Conservation (phyloP, 1,140 invertebrate genomes). For the Drosophila simulans region DNA sequence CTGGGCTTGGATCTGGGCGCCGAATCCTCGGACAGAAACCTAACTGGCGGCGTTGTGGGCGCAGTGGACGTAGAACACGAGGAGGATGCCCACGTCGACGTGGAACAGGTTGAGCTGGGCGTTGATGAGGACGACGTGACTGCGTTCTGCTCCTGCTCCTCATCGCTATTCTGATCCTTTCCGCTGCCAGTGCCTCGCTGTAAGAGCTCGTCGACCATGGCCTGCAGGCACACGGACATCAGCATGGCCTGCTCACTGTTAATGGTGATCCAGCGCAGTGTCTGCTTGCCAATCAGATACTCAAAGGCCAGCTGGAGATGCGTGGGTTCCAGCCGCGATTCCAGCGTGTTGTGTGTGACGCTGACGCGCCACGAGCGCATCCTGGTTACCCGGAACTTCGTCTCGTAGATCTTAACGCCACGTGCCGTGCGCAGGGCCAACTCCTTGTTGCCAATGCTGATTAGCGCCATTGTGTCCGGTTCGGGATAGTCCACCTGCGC, state of each 20-base stretch:
- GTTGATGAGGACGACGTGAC: conserved; percentile 61
- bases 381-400: conserved; percentile 95
- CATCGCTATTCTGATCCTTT: conserved; percentile 52
- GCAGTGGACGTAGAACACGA: conserved; percentile 82
- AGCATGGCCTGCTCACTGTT: conserved; percentile 95
- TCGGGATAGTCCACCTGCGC: conserved; percentile 89
- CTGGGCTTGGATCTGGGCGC: conserved; percentile 75
- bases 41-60: conserved; percentile 70
- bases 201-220: conserved; percentile 97
- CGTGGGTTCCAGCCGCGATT: conserved; percentile 61
- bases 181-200: conserved; percentile 86
- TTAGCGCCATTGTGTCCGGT: conserved; percentile 87
- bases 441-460: conserved; percentile 92
- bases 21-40: conserved; percentile 79
- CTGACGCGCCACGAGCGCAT: conserved; percentile 99
- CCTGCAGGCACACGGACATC: conserved; percentile 97
- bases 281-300: conserved; percentile 96
- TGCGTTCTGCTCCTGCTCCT: conserved; percentile 53
- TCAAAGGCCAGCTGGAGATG: conserved; percentile 94
- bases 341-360: conserved; percentile 89
- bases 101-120: conserved; percentile 75
- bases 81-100: conserved; percentile 75
- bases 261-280: conserved; percentile 96
- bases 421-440: conserved; percentile 88
- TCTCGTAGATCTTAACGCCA: conserved; percentile 88